phyloP scores from a whole-genome alignment of 2,888 invertebrate genomes.

The Nephrotoma guestfalica region DNA sequence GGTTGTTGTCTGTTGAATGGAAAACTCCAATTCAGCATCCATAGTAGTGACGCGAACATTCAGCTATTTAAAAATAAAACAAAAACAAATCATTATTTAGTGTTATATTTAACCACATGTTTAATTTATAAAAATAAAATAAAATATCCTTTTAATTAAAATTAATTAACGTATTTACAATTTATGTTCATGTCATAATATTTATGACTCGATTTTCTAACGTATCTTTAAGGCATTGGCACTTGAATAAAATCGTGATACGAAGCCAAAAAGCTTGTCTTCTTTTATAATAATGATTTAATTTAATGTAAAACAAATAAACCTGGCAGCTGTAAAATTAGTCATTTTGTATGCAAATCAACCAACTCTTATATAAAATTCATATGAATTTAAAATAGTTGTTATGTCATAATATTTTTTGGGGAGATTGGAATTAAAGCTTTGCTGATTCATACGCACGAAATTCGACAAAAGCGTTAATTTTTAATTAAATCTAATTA shows the following conservation, averaged over 20 bases:
- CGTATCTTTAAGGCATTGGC: not conserved
- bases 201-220: not conserved
- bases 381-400: not conserved
- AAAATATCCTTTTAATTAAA: not conserved
- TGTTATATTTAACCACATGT: not conserved
- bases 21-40: constrained; percentile 99
- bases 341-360: not conserved
- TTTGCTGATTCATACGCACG: not conserved
- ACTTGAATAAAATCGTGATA: not conserved
- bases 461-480: not conserved
- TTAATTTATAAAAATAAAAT: not conserved
- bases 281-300: not conserved
- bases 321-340: not conserved
- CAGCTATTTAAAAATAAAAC: constrained; percentile 48
- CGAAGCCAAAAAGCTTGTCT: not conserved
- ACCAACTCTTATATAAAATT: not conserved
- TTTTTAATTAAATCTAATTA: not conserved
- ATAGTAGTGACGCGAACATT: constrained; percentile 99
- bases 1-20: constrained; percentile 98
- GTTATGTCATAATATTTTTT: not conserved
- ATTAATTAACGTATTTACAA: not conserved
- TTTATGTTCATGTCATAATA: not conserved
- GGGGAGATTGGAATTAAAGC: not conserved
- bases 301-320: not conserved
- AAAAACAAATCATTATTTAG: constrained; percentile 1